These are phyloP conservation scores for Luidia sarsii DNA, from an alignment of 53 echinoderm and acorn worm genomes.

Conservation along the genomic window DNA sequence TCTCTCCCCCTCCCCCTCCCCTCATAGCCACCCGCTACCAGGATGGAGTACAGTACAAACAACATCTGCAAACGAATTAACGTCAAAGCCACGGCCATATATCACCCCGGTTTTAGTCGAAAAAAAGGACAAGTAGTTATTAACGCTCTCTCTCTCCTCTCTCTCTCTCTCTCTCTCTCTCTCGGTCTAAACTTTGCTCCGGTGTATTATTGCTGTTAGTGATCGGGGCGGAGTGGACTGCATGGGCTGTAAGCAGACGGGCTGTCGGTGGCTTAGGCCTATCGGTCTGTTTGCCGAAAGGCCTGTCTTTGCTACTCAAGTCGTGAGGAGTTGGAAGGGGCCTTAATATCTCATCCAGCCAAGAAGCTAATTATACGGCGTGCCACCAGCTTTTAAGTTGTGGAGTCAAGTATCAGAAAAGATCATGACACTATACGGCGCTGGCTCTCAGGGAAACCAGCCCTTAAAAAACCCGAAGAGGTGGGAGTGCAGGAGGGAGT, in stretches of 20 bases:
- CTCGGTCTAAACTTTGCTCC: not conserved
- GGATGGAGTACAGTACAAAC: slow-evolving; percentile 49
- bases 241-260: slow-evolving; percentile 21
- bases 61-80: slow-evolving; percentile 60
- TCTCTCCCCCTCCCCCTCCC: slow-evolving; percentile 33
- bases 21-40: slow-evolving; percentile 11
- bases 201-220: slow-evolving; percentile 42
- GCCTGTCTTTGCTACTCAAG: slow-evolving; percentile 24
- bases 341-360: slow-evolving; percentile 34
- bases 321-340: slow-evolving; percentile 19
- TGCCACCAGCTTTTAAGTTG: slow-evolving; percentile 46
- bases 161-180: no score
- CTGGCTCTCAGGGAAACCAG: no score
- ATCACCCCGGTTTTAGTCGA: slow-evolving; percentile 51
- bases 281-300: slow-evolving; percentile 12
- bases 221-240: slow-evolving; percentile 30
- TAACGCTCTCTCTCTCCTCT: no score
- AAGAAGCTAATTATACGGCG: slow-evolving; percentile 48
- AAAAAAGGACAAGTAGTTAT: slow-evolving; percentile 61
- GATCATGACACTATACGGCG: slow-evolving; percentile 49
- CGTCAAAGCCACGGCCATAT: slow-evolving; percentile 48
- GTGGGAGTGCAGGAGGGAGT: no score
- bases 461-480: no score
- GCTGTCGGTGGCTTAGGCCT: slow-evolving; percentile 20
- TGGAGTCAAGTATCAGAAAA: slow-evolving; percentile 32